A percentile compares a stretch with the other conserved stretches of the same genome.
These are phyloP conservation scores for Chrysotoxum bicinctum DNA, from an alignment of 2,888 invertebrate species.

Conservation along the genomic window DNA sequence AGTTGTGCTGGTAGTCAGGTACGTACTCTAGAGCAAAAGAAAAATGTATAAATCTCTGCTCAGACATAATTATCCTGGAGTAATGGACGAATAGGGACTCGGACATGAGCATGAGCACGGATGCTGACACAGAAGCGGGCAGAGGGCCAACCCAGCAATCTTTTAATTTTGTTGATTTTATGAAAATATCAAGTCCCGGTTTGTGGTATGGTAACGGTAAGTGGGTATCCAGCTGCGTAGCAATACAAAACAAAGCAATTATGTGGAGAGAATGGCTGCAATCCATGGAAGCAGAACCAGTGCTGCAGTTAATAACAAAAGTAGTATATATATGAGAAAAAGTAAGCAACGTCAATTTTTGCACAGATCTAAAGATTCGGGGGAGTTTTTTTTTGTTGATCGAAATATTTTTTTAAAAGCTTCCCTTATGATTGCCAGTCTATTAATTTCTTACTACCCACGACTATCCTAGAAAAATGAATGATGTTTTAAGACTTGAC, in stretches of 20 bases:
- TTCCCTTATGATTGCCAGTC: not conserved
- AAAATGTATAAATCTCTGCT: slow-evolving; percentile 43
- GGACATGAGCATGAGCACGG: not conserved
- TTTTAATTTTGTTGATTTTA: slow-evolving; percentile 67
- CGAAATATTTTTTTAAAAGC: not conserved
- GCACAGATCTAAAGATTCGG: not conserved
- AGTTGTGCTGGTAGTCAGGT: not conserved
- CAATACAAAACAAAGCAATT: slow-evolving; percentile 53
- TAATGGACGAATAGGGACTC: slow-evolving; percentile 39
- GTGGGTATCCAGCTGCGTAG: slow-evolving; percentile 40
- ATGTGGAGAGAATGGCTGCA: slow-evolving; percentile 44
- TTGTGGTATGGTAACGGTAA: slow-evolving; percentile 7
- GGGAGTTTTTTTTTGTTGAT: not conserved
- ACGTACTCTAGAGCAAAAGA: slow-evolving; percentile 12
- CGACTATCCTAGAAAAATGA: no score
- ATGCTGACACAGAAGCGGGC: not conserved
- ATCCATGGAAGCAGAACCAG: not conserved
- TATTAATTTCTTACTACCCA: no score
- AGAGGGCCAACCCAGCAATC: slow-evolving; percentile 15
- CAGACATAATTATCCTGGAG: slow-evolving; percentile 62
- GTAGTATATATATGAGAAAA: not conserved
- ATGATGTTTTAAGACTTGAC: no score
- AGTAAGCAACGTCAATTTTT: not conserved
- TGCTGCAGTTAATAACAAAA: not conserved
- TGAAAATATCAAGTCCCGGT: slow-evolving; percentile 52